Base-by-base conservation (phyloP, 92 coral and sea anemone species). In the Paragorgia papillata region DNA sequence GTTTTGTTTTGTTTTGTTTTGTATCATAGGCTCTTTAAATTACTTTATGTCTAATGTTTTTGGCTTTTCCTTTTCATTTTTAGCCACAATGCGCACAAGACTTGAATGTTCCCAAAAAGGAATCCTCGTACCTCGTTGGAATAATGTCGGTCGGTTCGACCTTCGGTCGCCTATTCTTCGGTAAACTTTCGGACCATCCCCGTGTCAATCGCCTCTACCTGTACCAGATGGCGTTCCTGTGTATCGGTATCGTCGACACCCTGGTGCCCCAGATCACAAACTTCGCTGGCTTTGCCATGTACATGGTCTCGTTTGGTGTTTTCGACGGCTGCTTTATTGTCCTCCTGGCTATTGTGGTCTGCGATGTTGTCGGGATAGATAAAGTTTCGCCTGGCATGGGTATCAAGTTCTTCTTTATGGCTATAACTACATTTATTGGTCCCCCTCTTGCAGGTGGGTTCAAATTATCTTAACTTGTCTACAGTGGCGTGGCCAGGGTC, bases 81-180 rank as follows among this genome's bases (percentile, higher is more conserved):
- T 82, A 92, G 97, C 97, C 97, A 37, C 96, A 90, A 1, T 92
- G 88, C 70, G 97, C 96, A 15, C 84, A 83, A 54, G 90, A 85
- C 32, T 85, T 91, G n/a, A 90, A 95, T 13, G 79, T 90, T 28
- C 83, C 89, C 19, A 62, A 75, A 49, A 83, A 90, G 18, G 82
- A 90, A 80, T 82, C 97, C 15, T 89, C 96, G 40, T 86, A 89
- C 10, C 96, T 92, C 30, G 80, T 92, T 68, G 97, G 97, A 18
- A 87, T 90, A 80, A 93, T 93, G 97, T 93, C 97, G 48, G 83
- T 93, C 32, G 97, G 96, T 29, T 93, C 97, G 64, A 93, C 93
- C 15, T 83, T 90, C 73, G 97, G 97, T 73, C 96, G 97, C 58
- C 91, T 93, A 19, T 86, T 93, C 85, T 93, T 90, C 86, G 97